Base-by-base conservation (phyloP, 1,140 invertebrate genomes). In the Plectrocnemia conspersa region DNA sequence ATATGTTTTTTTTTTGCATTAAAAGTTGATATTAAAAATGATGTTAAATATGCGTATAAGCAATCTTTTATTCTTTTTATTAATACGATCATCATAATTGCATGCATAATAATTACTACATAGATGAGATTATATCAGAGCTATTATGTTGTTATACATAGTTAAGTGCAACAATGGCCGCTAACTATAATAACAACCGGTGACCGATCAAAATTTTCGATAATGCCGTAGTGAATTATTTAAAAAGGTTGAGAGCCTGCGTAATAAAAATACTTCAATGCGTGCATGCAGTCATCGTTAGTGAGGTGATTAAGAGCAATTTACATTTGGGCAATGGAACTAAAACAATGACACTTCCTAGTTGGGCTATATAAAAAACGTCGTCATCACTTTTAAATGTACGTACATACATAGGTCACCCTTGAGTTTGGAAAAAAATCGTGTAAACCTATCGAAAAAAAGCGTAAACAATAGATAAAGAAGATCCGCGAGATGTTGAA, bases 321-420 rank as follows among this genome's bases (percentile, higher is more conserved):
- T 48, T 47, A 47, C 44, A 47, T 29, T 47, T 32, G 5, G 24
- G 27, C 3, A 45, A 24, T 5, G 6, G 10, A 38, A 15, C 9
- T 19, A 33, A 48, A 48, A 48, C 46, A 48, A 48, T 29, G 46
- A 48, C 46, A 48, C 46, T 48, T 48, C 46, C 46, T 48, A 48
- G 46, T 48, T 9, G 40, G 24, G 16, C 11, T 22, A 11, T 42
- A 40, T 13, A 21, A 48, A 19, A 32, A 9, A 22, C 13, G 27
- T 38, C 24, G 6, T 50, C 21, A 50, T 50, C 19, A 38, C 33
- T 25, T 50, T 50, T 50, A 50, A 50, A 38, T 38, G 18, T 16
- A 32, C 22, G 22, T 38, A 50, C n/a, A 50, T 32, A 24, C 23
- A 47, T 47, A 13, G n/a, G 29, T 47, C 44, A 47, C 42, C 42